These are phyloP conservation scores for Belonocnema kinseyi DNA, from an alignment of 1,140 invertebrate genomes.

Conservation along the genomic window DNA sequence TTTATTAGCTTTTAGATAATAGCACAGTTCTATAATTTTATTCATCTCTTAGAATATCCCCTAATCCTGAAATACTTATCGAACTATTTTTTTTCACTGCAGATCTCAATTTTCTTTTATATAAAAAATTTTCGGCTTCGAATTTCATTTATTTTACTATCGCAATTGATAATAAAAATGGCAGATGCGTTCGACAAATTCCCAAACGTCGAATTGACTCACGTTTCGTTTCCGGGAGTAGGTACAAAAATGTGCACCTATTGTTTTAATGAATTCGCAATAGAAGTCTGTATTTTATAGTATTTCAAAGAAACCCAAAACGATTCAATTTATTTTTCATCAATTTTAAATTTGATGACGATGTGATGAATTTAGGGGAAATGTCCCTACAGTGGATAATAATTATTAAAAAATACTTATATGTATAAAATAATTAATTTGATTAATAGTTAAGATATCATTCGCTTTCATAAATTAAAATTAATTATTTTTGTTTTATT, in stretches of 20 bases:
- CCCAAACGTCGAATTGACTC: slow-evolving; percentile 73
- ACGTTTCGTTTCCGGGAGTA: slow-evolving; percentile 73
- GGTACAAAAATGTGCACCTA: slow-evolving; percentile 56
- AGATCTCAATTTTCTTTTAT: not conserved
- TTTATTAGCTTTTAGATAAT: not conserved
- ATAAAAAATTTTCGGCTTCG: slow-evolving; percentile 15
- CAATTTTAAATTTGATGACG: not conserved
- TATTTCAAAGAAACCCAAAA: not conserved
- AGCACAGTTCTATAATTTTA: not conserved
- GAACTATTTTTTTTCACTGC: not conserved
- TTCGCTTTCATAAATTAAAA: too few species aligned
- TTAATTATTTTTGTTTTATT: too few species aligned
- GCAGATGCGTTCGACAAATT: slow-evolving; percentile 48
- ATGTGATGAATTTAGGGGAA: too few species aligned
- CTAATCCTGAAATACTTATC: not conserved
- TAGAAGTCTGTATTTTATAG: slow-evolving; percentile 51
- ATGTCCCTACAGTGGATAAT: too few species aligned
- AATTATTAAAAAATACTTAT: too few species aligned
- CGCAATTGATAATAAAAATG: slow-evolving; percentile 28
- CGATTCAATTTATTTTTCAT: slow-evolving; percentile 4
- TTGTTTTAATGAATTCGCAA: slow-evolving; percentile 65
- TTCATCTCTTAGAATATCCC: slow-evolving; percentile 1
- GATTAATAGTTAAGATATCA: too few species aligned
- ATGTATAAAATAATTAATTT: too few species aligned
- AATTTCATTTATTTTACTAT: slow-evolving; percentile 2